Evolutionary conservation across 2,113 vertebrate species (phyloP), one percentile per base, ranked within the genome.

Genomic region (Oncorhynchus gorbuscha): DNA sequence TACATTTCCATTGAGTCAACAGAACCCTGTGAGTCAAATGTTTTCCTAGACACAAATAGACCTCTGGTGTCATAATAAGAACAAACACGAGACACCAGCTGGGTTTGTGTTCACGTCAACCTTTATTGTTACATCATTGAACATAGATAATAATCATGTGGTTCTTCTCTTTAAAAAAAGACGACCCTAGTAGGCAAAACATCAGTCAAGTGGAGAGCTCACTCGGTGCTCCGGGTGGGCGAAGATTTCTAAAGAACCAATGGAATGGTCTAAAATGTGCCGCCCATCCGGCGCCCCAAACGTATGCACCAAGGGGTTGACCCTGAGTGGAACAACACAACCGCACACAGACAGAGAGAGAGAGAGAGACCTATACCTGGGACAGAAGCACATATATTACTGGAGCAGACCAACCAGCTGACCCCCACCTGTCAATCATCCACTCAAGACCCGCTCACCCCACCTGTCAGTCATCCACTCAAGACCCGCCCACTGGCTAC

Each of bases 51-150:
- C 39, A 45, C 39, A 45, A 39, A 45, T 45, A 11, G 8, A 45
- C 39, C 39, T 11, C 39, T 45, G 39, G 39, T 45, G 51, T 14
- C 16, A 18, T 55, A 18, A 55, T 55, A 55, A 55, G 13, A 18
- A 55, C 51, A 62, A 62, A 22, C 5, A 30, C 4, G 62, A 20
- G 39, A 76, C 48, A 13, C 14, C 66, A 83, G 51, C 49, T 55
- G 24, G 28, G n/a, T 71, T 79, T 72, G 71, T 77, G 78, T 90
- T 90, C 82, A 87, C 83, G 87, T 86, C 51, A 89, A 86, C 87
- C 89, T 92, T 94, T 93, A 94, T 93, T 94, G 89, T 87, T 89
- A 92, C 87, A 88, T 92, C 80, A 92, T 92, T 93, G 82, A 89
- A 93, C 91, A 93, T 83, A 90, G 79, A 92, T 89, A 87, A 87